Base-by-base conservation (phyloP, 2,888 invertebrate genomes). In the Aleiodes testaceus region DNA sequence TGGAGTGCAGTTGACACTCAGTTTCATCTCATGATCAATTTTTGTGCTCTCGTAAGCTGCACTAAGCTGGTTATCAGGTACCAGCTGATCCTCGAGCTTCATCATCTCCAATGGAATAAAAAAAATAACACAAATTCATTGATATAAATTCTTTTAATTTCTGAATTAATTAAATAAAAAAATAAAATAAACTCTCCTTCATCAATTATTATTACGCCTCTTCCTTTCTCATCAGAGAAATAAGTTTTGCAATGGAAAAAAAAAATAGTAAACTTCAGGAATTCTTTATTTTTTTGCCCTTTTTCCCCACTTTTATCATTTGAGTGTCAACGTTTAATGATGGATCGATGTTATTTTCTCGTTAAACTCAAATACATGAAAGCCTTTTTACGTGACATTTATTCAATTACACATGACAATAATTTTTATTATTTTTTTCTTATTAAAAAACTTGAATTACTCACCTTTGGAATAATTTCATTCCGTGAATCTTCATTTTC, bases 1-100 rank as follows among this genome's bases (percentile, higher is more conserved):
- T 50, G 77, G 76, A 14, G 52, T 69, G 30, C 78, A 77, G 70
- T 79, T 76, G 45, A 80, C 73, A 53, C 80, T 75, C 20, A 81
- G 75, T 61, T 68, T 73, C 73, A 74, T 72, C 55, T 69, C 74
- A 16, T 80, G 75, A 71, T 81, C 77, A 26, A 80, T 78, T 55
- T 71, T 67, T 14, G 78, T 78, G 18, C 45, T 75, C 63, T 79
- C 78, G 76, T 74, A 78, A 11, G 76, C 78, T 16, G 79, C 79
- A n/a, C 70, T 68, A 44, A 77, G 20, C 67, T 81, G 80, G 63
- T 75, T 66, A 5, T 76, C 74, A 0, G 74, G 72, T 20, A 76
- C 47, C 16, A 71, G 65, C 66, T 75, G 71, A 61, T 81, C 75
- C 47, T 78, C 78, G 0, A 79, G 42, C 14, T 70, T 70, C 73